Base-by-base conservation (phyloP, 2,888 invertebrate species). In the Eupeodes luniger region DNA sequence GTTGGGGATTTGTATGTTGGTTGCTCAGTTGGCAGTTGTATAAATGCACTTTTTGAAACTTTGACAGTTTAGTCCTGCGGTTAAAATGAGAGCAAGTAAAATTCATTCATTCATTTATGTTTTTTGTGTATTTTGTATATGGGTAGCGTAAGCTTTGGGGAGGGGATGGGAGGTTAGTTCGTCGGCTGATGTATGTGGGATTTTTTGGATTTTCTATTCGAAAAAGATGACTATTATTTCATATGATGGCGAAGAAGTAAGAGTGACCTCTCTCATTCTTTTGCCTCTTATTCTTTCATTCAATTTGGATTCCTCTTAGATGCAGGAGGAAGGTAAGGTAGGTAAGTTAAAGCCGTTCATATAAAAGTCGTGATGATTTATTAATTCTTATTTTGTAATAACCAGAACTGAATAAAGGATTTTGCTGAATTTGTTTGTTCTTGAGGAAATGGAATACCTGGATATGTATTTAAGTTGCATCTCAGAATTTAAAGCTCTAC, bases 1-100 rank as follows among this genome's bases (percentile, higher is more conserved):
- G 67, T 36, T 62, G 81, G 77, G 75, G 88, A 85, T 85, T 81
- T 84, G 84, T 84, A 74, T 83, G 59, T 88, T 66, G 85, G 88
- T 88, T 85, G 81, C 66, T 81, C 85, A 85, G 74, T 84, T 88
- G 88, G 84, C 84, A 88, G 84, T 88, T 85, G 88, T 88, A 88
- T 88, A 88, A 88, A 88, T 88, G 88, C 85, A 88, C 88, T 88
- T 88, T 88, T 88, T 81, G 88, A 85, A 85, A 88, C 88, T 88
- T 88, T 88, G 88, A 88, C 88, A 85, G 88, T 88, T 88, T 74
- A 85, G 88, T 88, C 88, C 88, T 88, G 88, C 85, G 88, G 88
- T 88, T 81, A 81, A 81, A 88, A 88, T 74, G 78, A 88, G 78
- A 88, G 85, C 84, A 81, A 69, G 81, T 78, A 55, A 84, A 87